A percentile compares a stretch with the other conserved stretches of the same genome.
Conservation (phyloP, 2,113 vertebrate species). For the Diadophis punctatus region DNA sequence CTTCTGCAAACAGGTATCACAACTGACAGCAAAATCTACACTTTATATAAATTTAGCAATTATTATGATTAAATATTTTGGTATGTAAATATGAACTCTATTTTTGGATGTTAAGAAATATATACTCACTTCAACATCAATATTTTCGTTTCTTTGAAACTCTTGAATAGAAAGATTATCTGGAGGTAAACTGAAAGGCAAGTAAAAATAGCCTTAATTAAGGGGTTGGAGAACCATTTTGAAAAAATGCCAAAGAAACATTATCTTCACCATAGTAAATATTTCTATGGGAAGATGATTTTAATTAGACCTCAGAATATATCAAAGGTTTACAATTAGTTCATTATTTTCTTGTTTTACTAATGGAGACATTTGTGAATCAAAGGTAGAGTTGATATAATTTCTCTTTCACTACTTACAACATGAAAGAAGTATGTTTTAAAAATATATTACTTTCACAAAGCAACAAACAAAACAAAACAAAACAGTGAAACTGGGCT, state of each 20-base stretch:
- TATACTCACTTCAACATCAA: conserved; percentile 91
- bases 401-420: too few species aligned
- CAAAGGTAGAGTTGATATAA: not conserved
- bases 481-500: not conserved
- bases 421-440: too few species aligned
- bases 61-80: not conserved
- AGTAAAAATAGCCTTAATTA: conserved; percentile 19
- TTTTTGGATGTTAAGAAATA: fast-evolving
- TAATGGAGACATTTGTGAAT: not conserved
- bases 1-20: not conserved
- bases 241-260: not conserved
- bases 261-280: not conserved
- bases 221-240: not conserved
- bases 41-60: not conserved
- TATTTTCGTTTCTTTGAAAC: conserved; percentile 95
- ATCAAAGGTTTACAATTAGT: not conserved
- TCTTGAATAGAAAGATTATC: conserved; percentile 98
- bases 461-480: not conserved
- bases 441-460: not conserved
- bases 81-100: not conserved
- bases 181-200: conserved; percentile 82
- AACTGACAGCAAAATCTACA: not conserved
- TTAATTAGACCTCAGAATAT: not conserved
- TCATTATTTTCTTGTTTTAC: not conserved
- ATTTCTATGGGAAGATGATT: not conserved